Base-by-base conservation (phyloP, 2,888 invertebrate species). In the Heliothis peltigera region DNA sequence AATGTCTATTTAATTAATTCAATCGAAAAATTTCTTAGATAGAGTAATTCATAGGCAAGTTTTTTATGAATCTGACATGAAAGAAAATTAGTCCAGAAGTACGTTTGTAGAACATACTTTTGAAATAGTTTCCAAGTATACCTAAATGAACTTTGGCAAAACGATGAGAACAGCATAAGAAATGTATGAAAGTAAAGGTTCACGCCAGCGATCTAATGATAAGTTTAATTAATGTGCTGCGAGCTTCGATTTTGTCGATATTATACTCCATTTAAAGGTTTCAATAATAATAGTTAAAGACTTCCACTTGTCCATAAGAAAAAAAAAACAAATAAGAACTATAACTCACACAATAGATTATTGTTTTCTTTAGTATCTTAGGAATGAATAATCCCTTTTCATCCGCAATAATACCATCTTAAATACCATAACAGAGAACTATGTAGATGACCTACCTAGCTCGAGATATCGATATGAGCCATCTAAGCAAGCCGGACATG, bases 401-500 rank as follows among this genome's bases (percentile, higher is more conserved):
- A 39, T 39, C n/a, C 39, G 39, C n/a, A 39, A 39, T 39, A 0
- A n/a, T 6, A 19, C 18, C 17, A 10, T 10, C 22, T 22, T 21
- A 32, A 64, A 19, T 48, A 59, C 15, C n/a, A 51, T 53, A 64
- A 48, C 7, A 64, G 8, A 28, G 48, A 54, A 5, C 22, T 25
- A 70, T 54, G 60, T 77, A 73, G 80, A 60, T 67, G 62, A 10
- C 0, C 22, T 57, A 39, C 44, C n/a, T n/a, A n/a, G n/a, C n/a
- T n/a, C n/a, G n/a, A n/a, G 51, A 70, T 72, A 77, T 66, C 58
- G 17, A 72, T 66, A 56, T 62, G 58, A 74, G 48, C 54, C 73
- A 66, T 66, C 58, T 54, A 4, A 66, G 17, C 54, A 71, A 73
- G 67, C 91, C 90, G 91, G 92, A 91, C 91, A 87, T 79, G 61